Conservation (phyloP, 2,888 invertebrate species). For the Philereme transversata region DNA sequence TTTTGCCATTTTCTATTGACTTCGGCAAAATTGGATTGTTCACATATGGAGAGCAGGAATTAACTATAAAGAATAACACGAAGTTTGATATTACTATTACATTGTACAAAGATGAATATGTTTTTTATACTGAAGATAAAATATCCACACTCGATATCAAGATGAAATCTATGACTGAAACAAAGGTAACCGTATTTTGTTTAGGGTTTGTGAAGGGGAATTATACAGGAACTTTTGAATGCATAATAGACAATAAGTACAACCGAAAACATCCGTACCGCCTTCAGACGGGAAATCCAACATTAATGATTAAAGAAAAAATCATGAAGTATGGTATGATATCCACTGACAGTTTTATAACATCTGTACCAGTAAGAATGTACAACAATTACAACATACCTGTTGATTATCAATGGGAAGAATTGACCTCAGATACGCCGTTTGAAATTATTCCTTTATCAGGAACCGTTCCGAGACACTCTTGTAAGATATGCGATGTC, state of each 20-base stretch:
- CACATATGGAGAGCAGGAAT: conserved; percentile 57
- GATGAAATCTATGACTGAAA: conserved; percentile 51
- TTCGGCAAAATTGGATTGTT: conserved; percentile 66
- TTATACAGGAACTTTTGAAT: conserved; percentile 58
- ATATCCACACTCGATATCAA: conserved; percentile 46
- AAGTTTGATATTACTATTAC: conserved; percentile 54
- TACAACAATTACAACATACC: conserved; percentile 66
- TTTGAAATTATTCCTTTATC: conserved; percentile 66
- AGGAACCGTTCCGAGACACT: conserved; percentile 61
- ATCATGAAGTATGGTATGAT: conserved; percentile 76
- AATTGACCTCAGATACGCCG: conserved; percentile 59
- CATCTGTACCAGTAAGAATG: conserved; percentile 67
- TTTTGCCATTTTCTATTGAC: conserved; percentile 58
- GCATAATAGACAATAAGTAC: conserved; percentile 62
- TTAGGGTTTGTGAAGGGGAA: conserved; percentile 55
- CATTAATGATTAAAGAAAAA: conserved; percentile 59
- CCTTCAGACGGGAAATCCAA: conserved; percentile 60
- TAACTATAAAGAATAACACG: conserved; percentile 65
- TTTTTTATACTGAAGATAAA: conserved; percentile 60
- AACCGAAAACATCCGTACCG: conserved; percentile 60
- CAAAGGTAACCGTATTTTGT: conserved; percentile 54
- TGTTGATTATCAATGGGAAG: conserved; percentile 63
- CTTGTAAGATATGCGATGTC: conserved; percentile 67
- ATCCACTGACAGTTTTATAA: conserved; percentile 65
- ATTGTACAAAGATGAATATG: conserved; percentile 51